Evolutionary conservation across 2,797 vertebrate species (phyloP), one percentile per base, ranked within the genome.

Genomic region (Psittacula echo): DNA sequence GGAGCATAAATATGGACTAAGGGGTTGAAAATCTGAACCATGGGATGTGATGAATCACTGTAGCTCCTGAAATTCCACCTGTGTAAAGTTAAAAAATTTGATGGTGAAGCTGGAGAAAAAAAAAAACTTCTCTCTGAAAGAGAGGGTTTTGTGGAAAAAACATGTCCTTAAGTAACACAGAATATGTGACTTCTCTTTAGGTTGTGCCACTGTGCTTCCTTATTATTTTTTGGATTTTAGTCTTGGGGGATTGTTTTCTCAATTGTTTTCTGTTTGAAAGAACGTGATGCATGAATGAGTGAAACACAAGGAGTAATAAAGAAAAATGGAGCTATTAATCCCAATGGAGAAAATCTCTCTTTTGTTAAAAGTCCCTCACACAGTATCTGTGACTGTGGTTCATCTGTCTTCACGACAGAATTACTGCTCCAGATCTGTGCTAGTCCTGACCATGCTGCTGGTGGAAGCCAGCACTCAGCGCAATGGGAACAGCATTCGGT

Each of bases 301-400:
- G 90, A 93, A 96, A 95, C 34, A 80, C 41, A 0, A 48, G 51
- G 47, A 90, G 75, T 74, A 95, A 90, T 90, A 96, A 92, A 96
- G 82, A 84, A 85, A 73, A 65, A 92, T 80, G 26, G 70, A 87
- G 41, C 39, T 87, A 37, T 64, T 73, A 83, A 94, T 85, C 20
- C 32, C 19, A 62, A 71, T 50, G 66, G 85, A 93, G 67, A 92
- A 94, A 79, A 74, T 32, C 11, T 47, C 72, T 73, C 61, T 61
- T 86, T 84, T 94, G 53, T 93, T 54, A 89, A 95, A 93, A 44
- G 30, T 58, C 30, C 85, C 68, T 70, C 44, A 32, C 44, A 24
- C 53, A 23, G 1, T 73, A 41, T 45, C 24, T 23, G 64, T 73
- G 80, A 34, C 64, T 82, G 54, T 58, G 19, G 11, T 42, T 27